Conservation (phyloP, 2,113 vertebrate genomes). For the Catagonus wagneri region DNA sequence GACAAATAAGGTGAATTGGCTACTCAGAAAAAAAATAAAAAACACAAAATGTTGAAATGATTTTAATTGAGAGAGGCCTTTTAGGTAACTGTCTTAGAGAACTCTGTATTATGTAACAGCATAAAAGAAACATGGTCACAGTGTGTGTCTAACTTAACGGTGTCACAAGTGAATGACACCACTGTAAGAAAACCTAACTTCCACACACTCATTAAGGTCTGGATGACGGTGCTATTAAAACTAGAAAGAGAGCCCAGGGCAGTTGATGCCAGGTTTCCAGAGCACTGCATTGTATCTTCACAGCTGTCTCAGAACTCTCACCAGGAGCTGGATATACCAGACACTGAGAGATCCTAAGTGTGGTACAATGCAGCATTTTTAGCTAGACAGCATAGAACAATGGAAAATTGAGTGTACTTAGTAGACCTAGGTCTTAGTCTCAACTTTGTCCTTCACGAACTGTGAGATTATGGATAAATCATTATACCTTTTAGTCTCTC, state of each 20-base stretch:
- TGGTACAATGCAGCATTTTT: background rate
- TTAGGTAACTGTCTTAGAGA: background rate
- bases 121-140: background rate
- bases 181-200: background rate
- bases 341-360: background rate
- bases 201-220: background rate
- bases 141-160: background rate
- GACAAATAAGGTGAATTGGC: constrained; percentile 13
- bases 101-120: background rate
- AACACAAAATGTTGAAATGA: background rate
- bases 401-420: background rate
- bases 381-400: background rate
- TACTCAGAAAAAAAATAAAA: background rate
- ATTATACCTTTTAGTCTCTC: background rate
- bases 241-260: background rate
- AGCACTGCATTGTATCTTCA: background rate
- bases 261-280: background rate
- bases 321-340: background rate
- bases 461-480: background rate
- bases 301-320: background rate
- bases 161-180: background rate
- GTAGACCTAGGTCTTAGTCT: background rate
- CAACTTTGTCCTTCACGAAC: background rate
- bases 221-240: background rate
- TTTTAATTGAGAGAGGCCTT: background rate